Base-by-base conservation (phyloP, 2,888 invertebrate species). In the Cephus runcator region DNA sequence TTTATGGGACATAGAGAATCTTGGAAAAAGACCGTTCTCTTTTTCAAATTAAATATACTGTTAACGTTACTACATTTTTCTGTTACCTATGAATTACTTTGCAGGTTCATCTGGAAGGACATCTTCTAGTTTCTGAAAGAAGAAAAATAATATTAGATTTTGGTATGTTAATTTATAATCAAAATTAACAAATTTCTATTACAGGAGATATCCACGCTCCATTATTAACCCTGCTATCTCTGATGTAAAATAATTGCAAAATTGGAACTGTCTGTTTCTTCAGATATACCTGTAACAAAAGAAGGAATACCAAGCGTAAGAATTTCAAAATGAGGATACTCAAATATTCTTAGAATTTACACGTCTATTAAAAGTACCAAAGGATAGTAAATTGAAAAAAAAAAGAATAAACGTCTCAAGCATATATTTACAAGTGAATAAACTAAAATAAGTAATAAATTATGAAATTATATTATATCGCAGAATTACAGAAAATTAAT, bases 401-500 rank as follows among this genome's bases (percentile, higher is more conserved):
- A 15, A 40, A 40, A 40, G 4, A 40, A 6, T 4, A 36, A 40
- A 15, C 4, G 4, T 15, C 15, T 15, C 1, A 56, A 23, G 6
- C 23, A 56, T 56, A 9, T 23, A 56, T 2, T 23, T 23, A 23
- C 56, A 56, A 56, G 9, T 56, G 34, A n/a, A 73, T 34, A 77
- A 76, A 30, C 34, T 9, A 68, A 15, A 36, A 69, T 35, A 78
- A 34, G 23, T 34, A 75, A 33, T 30, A 34, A 73, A 75, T 4
- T 36, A 36, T 36, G 9, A 11, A 30, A 68, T 23, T 30, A 69
- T 69, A 23, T 33, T 30, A 34, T 31, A 73, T 23, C 9, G 23
- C 1, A 30, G n/a, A 34, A 73, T 76, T 75, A 78, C 69, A 77
- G 69, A 80, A 69, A 56, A 31, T 23, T 12, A 35, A 35, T 74